phyloP scores from a whole-genome alignment of 1,140 invertebrate genomes.

The Pseudomyrmex flavicornis region DNA sequence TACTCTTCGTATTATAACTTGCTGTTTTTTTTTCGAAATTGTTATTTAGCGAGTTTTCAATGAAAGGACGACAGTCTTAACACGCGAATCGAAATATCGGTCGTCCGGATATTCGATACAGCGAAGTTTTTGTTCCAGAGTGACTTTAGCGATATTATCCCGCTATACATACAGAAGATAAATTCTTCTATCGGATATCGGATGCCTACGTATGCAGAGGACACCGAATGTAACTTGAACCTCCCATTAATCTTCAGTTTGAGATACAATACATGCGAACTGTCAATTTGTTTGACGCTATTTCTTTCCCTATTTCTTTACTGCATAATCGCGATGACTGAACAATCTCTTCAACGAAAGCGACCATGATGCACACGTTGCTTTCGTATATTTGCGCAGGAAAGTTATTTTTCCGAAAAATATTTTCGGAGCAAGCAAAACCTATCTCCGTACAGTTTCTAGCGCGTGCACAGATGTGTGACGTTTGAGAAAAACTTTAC shows the following conservation, averaged over 20 bases:
- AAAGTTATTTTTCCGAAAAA: background rate
- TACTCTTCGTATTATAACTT: too few species aligned
- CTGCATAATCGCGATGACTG: background rate
- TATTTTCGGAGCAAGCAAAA: too few species aligned
- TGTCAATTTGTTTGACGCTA: background rate
- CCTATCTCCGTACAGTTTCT: too few species aligned
- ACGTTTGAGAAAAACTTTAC: too few species aligned
- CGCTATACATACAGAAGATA: background rate
- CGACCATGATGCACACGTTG: background rate
- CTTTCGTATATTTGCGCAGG: too few species aligned
- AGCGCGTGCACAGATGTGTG: too few species aligned
- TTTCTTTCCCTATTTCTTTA: background rate
- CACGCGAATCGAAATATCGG: background rate
- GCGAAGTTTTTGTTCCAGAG: background rate
- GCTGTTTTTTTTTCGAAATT: too few species aligned
- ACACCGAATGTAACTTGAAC: constrained; percentile 11
- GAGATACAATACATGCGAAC: constrained; percentile 3
- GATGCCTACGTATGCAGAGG: background rate
- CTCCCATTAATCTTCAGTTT: background rate
- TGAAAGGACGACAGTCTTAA: background rate
- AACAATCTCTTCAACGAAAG: background rate
- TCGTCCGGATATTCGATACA: background rate
- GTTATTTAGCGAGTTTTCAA: too few species aligned
- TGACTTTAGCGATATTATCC: background rate
- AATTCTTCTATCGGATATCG: background rate